Base-by-base conservation (phyloP, 2,888 invertebrate species). In the Cyrtodaria siliqua region DNA sequence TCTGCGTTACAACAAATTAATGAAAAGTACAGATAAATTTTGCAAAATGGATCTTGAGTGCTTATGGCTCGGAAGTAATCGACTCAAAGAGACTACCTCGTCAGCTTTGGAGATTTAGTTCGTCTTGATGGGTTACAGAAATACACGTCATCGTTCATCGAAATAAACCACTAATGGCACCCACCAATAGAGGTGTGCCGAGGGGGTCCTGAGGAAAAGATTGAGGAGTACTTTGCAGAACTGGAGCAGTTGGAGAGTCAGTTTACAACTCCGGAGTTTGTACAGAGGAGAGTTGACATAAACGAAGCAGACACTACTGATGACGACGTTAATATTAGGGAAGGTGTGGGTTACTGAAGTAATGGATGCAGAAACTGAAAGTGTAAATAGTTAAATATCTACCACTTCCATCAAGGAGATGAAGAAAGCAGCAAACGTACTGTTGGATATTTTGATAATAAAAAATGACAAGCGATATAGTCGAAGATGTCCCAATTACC, bases 31-130 rank as follows among this genome's bases (percentile, higher is more conserved):
- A 1, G 91, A 92, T 57, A 81, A 85, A 3, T 80, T 93, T 18
- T 91, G 93, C 73, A 74, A 86, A 2, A 84, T 93, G 64, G 87
- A 91, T n/a, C 89, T 94, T 38, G 86, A 90, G 12, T 90, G 91
- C 70, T 86, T 94, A 9, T 93, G 93, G 90, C 76, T 94, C 4
- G 93, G 94, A 3, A 85, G 91, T 77, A 94, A 94, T 78, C 77
- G 86, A 2, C 79, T 94, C 16, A 72, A 78, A 9, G 80, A 79
- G n/a, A 29, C 85, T 93, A 23, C 93, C 93, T 12, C 78, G 86
- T 60, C 64, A 87, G 27, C n/a, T 91, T 93, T 71, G 91, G 90
- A 3, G 83, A 87, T 12, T 86, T 93, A 49, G 77, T 69, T 24
- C 82, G 86, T 42, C 79, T 93, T 50, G 92, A 93, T 79, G 92